phyloP scores from a whole-genome alignment of 2,888 invertebrate genomes.

The Balanococcus diminutus region DNA sequence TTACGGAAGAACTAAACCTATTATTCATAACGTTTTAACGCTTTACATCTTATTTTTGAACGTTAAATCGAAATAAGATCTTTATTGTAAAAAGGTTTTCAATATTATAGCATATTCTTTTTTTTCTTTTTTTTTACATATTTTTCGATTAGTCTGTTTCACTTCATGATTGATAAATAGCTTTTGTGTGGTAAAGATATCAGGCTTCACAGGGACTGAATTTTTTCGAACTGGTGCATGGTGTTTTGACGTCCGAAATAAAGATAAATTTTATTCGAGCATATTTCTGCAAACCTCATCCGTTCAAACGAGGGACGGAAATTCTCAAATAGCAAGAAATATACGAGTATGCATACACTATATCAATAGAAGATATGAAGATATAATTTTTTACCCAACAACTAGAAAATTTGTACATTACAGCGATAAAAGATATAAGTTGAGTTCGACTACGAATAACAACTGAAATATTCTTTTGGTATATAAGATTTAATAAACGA shows the following conservation, averaged over 20 bases:
- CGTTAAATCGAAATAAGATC: constrained; percentile 39
- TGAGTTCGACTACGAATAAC: neutral
- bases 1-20: constrained; percentile 29
- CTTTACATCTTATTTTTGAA: constrained; percentile 19
- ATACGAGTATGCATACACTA: neutral
- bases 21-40: constrained; percentile 40
- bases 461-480: neutral
- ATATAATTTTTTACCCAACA: neutral
- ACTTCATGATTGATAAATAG: constrained; percentile 43
- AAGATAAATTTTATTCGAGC: constrained; percentile 7
- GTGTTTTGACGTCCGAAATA: constrained; percentile 31
- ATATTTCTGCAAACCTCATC: constrained; percentile 9
- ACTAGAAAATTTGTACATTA: constrained; percentile 1
- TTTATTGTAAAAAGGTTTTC: constrained; percentile 32
- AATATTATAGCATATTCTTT: constrained; percentile 17
- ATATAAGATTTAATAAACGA: constrained; percentile 5
- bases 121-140: neutral
- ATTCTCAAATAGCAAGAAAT: constrained; percentile 5
- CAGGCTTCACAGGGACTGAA: neutral
- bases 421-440: neutral
- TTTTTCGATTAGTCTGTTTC: constrained; percentile 41
- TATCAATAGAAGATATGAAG: neutral
- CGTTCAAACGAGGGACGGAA: neutral
- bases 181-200: constrained; percentile 30
- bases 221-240: neutral